Percentiles rank a stretch among this genome's conserved stretches.
Conservation (phyloP, 2,888 invertebrate genomes). For the Entomobrya proxima region DNA sequence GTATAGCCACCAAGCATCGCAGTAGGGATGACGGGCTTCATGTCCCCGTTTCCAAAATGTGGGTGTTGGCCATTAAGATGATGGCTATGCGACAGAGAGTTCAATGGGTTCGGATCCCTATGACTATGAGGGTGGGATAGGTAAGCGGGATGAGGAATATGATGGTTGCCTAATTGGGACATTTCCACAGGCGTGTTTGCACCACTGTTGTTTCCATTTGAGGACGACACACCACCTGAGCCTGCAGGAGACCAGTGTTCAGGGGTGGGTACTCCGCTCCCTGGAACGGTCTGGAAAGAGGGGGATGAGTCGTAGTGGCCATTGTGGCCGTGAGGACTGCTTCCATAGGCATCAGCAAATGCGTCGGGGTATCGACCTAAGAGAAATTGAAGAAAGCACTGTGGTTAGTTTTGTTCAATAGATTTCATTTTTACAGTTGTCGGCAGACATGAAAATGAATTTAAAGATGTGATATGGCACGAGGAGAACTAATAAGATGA, state of each 20-base stretch:
- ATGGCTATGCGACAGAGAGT: constrained; percentile 75
- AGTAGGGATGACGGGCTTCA: constrained; percentile 82
- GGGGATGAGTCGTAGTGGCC: constrained; percentile 82
- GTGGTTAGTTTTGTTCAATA: background rate
- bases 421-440: background rate
- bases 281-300: constrained; percentile 87
- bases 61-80: constrained; percentile 73
- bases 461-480: no score
- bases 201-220: constrained; percentile 70
- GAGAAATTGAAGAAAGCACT: background rate
- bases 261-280: constrained; percentile 79
- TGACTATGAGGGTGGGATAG: constrained; percentile 76
- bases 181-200: constrained; percentile 78
- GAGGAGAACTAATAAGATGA: no score
- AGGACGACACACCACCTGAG: constrained; percentile 55
- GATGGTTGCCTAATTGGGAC: constrained; percentile 80
- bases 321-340: constrained; percentile 79
- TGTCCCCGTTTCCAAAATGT: constrained; percentile 77
- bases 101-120: constrained; percentile 68
- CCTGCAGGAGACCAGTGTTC: constrained; percentile 75
- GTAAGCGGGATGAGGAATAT: constrained; percentile 78
- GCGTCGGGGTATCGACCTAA: constrained; percentile 76
- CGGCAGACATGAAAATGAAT: background rate
- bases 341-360: constrained; percentile 77
- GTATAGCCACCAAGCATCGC: constrained; percentile 81